Conservation (phyloP, 2,113 vertebrate genomes). For the Cinclus cinclus region DNA sequence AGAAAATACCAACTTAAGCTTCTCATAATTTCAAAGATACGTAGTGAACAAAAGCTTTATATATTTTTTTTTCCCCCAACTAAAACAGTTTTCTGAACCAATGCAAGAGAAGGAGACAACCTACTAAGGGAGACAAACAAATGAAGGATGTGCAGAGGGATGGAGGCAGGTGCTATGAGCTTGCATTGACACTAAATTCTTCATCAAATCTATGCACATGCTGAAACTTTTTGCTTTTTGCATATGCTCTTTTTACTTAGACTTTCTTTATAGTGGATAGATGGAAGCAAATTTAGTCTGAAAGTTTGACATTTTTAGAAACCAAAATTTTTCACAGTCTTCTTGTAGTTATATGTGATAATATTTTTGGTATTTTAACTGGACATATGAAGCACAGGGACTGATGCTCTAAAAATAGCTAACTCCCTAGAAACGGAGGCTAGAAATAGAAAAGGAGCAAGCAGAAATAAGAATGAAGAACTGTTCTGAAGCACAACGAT, state of each 20-base stretch:
- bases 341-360: neutral
- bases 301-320: neutral
- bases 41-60: neutral
- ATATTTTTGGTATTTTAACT: neutral
- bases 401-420: neutral
- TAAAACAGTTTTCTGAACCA: neutral
- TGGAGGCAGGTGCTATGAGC: neutral
- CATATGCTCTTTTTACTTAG: rapidly evolving
- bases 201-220: rapidly evolving
- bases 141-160: neutral
- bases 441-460: neutral
- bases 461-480: neutral
- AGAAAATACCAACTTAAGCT: neutral
- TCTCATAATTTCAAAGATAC: neutral
- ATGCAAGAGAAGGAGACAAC: neutral
- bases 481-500: neutral
- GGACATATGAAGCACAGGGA: neutral
- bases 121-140: neutral
- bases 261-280: neutral
- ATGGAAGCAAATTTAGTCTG: neutral
- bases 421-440: neutral
- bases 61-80: neutral
- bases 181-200: neutral
- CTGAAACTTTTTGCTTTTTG: neutral
- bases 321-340: neutral